Conservation (phyloP, 2,113 vertebrate species). For the Oreochromis tanganicae region DNA sequence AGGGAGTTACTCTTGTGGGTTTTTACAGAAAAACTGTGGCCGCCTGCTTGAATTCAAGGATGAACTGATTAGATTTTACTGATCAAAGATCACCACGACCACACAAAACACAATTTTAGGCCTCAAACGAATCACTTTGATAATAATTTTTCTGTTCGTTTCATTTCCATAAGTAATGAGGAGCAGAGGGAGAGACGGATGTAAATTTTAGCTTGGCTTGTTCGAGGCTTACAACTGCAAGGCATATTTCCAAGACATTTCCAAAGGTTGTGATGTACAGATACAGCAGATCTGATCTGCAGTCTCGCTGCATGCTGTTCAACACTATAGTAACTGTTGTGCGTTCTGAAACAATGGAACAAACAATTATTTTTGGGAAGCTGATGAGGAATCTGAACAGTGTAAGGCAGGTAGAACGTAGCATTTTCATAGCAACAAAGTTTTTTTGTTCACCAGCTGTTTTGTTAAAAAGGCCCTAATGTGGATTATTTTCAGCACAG, state of each 20-base stretch:
- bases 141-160: not conserved
- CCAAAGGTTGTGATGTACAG: not conserved
- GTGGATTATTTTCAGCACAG: not conserved
- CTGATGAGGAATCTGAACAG: not conserved
- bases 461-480: not conserved
- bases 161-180: not conserved
- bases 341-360: not conserved
- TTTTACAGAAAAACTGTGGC: not conserved
- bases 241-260: not conserved
- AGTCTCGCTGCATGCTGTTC: not conserved
- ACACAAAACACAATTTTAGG: not conserved
- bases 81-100: not conserved
- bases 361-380: not conserved
- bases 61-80: not conserved
- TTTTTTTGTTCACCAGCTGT: not conserved
- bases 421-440: not conserved
- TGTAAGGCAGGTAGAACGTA: not conserved
- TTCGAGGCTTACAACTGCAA: not conserved
- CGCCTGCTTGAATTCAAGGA: not conserved
- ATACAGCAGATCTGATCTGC: not conserved
- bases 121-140: not conserved
- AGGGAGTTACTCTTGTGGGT: not conserved
- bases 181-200: not conserved
- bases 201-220: not conserved
- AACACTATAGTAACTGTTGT: not conserved